Evolutionary conservation across 2,113 vertebrate species (phyloP).

Genomic region (Tauraco erythrolophus): DNA sequence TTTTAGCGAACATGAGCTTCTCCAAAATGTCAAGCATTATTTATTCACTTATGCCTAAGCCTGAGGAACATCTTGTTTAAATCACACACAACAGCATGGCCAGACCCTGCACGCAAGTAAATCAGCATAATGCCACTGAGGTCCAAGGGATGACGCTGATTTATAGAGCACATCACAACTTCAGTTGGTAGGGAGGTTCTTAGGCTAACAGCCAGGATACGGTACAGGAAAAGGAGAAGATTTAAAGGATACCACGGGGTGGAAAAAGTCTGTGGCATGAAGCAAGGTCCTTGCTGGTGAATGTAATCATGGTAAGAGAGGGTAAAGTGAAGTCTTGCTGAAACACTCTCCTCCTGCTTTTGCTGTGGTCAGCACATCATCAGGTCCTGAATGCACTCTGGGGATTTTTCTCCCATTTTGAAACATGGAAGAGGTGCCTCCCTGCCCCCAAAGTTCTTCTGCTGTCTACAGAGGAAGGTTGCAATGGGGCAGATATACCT

Average conservation of each 20-base stretch:
- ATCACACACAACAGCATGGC: background rate
- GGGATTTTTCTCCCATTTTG: background rate
- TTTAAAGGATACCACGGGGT: background rate
- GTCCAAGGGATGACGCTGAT: background rate
- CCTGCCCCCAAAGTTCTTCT: background rate
- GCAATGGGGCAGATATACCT: too few relatives aligned
- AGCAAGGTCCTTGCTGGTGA: background rate
- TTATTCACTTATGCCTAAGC: background rate
- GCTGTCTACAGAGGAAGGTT: background rate
- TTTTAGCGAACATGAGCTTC: background rate
- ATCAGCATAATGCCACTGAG: background rate
- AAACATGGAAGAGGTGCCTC: background rate
- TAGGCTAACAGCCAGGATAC: background rate
- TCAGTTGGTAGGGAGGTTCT: background rate
- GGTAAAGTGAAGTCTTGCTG: background rate
- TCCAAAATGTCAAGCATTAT: background rate
- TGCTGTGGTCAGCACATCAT: background rate
- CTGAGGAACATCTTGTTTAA: constrained; percentile 36
- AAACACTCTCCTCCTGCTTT: background rate
- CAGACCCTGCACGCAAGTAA: background rate
- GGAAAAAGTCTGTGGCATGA: background rate
- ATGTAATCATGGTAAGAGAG: background rate
- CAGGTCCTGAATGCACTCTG: background rate
- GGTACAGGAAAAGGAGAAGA: background rate
- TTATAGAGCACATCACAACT: background rate